Evolutionary conservation across 2,888 invertebrate species (phyloP).

Genomic region (Tetramorium bicarinatum): DNA sequence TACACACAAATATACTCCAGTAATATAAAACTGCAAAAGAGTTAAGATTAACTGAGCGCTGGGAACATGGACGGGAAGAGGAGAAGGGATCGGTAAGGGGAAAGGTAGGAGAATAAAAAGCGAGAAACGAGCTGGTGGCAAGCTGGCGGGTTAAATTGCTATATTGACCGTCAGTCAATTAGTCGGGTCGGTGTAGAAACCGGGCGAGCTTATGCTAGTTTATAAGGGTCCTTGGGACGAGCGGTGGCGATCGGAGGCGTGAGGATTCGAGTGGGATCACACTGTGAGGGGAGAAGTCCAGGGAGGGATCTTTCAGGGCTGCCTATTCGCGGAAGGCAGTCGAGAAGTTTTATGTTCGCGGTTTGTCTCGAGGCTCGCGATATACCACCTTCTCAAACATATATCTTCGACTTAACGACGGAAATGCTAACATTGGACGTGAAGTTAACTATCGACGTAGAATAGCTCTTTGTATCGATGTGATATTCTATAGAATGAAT

Average conservation of each 20-base stretch:
- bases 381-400: slow-evolving; percentile 51
- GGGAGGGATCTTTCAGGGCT: slow-evolving; percentile 44
- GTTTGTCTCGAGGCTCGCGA: slow-evolving; percentile 50
- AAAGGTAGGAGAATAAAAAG: slow-evolving; percentile 43
- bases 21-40: slow-evolving; percentile 40
- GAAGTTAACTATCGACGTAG: slow-evolving; percentile 34
- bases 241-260: slow-evolving; percentile 61
- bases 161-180: slow-evolving; percentile 77
- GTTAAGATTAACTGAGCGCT: slow-evolving; percentile 20
- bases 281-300: slow-evolving; percentile 48
- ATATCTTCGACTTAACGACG: slow-evolving; percentile 55
- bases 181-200: slow-evolving; percentile 65
- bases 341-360: slow-evolving; percentile 55
- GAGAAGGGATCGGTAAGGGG: slow-evolving; percentile 14
- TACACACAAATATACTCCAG: slow-evolving; percentile 17
- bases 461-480: neutral
- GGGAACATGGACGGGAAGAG: slow-evolving; percentile 21
- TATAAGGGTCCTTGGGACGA: slow-evolving; percentile 62
- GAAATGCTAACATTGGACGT: slow-evolving; percentile 40
- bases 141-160: slow-evolving; percentile 74
- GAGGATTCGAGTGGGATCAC: slow-evolving; percentile 57
- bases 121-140: slow-evolving; percentile 55
- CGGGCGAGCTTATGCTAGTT: slow-evolving; percentile 67
- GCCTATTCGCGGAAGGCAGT: slow-evolving; percentile 42
- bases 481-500: neutral